Base-by-base conservation (phyloP, 2,113 vertebrate genomes). In the Epinephelus lanceolatus region DNA sequence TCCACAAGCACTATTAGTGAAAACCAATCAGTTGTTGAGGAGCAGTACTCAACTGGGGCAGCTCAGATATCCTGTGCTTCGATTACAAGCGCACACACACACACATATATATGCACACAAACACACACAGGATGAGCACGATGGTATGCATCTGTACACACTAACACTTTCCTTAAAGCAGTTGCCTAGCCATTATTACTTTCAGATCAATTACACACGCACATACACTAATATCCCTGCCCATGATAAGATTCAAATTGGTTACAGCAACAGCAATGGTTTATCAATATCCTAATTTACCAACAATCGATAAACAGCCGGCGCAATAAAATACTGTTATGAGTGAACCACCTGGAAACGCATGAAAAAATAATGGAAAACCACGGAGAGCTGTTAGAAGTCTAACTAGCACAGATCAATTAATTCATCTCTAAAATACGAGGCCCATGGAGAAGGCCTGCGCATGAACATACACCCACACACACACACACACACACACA, bases 261-360 rank as follows among this genome's bases (percentile, higher is more conserved):
- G 92, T 86, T 89, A 94, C 89, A 83, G 71, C 90, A 88, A 79
- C 78, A 61, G 80, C 65, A 86, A 83, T 85, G 85, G 30, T 23
- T 88, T 77, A 92, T 94, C 94, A 83, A 95, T 95, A 93, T 76
- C 84, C 91, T 90, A 89, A 95, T 94, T 94, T 93, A 83, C 80
- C 74, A 63, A 61, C 79, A 80, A 86, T 94, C 92, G 59, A 94
- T 95, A 85, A 70, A 67, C 23, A 85, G 57, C 81, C 70, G 61
- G 60, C 76, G 84, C 79, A 80, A 83, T 87, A 85, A 93, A 91
- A 91, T 78, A 91, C 81, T 91, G 65, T 91, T 91, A 93, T 93
- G 78, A 89, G 84, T 76, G 69, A 83, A 85, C 52, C 63, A 78
- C 81, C 59, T 84, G 57, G 78, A 85, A 91, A 85, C 72, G 89